phyloP scores from a whole-genome alignment of 2,888 invertebrate species.

The Schizotus pectinicornis region DNA sequence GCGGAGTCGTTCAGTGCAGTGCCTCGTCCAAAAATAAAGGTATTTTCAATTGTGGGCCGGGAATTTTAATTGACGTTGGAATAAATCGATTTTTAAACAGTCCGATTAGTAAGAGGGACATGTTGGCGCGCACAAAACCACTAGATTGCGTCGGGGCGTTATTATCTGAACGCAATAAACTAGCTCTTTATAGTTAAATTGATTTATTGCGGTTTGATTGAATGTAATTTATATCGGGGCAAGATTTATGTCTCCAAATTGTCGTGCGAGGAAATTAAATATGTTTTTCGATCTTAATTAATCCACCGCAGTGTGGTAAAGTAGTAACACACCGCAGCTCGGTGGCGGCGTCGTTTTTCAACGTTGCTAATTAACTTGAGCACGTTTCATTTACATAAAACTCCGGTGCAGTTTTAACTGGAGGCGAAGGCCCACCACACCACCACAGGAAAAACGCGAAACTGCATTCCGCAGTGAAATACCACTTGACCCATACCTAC shows the following conservation, averaged over 20 bases:
- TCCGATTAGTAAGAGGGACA: background rate
- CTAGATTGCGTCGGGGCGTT: background rate
- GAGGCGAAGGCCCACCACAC: too few species aligned
- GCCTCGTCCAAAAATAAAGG: background rate
- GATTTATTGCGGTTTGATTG: slow-evolving; percentile 13
- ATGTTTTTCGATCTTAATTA: background rate
- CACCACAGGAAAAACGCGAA: too few species aligned
- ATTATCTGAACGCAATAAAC: background rate
- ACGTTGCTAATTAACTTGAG: too few species aligned
- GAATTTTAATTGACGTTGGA: background rate
- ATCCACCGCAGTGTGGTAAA: too few species aligned
- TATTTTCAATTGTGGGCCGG: too few species aligned
- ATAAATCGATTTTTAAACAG: slow-evolving; percentile 16
- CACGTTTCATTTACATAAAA: too few species aligned
- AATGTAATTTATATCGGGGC: slow-evolving; percentile 1
- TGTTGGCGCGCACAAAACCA: too few species aligned
- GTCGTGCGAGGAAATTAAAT: background rate
- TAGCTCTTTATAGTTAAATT: background rate
- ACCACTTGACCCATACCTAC: too few species aligned
- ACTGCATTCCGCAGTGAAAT: too few species aligned
- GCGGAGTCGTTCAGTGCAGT: background rate
- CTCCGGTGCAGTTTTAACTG: too few species aligned
- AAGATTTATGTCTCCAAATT: slow-evolving; percentile 3
- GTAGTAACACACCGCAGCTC: too few species aligned
- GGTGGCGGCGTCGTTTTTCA: too few species aligned